phyloP scores from a whole-genome alignment of 2,888 invertebrate species.

The Ochlodes sylvanus region DNA sequence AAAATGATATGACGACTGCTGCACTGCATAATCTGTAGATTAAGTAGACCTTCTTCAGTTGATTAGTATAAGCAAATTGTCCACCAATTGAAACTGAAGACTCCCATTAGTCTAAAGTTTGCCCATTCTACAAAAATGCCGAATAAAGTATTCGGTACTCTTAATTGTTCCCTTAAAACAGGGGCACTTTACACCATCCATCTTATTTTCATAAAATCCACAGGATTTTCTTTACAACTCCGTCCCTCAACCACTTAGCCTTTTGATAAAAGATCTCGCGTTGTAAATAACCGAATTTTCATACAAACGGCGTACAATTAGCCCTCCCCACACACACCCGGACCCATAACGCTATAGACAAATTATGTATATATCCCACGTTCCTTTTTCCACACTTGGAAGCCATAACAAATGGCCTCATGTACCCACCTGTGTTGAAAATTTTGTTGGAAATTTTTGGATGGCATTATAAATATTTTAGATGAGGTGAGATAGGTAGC shows the following conservation, averaged over 20 bases:
- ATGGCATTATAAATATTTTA: conserved; percentile 47
- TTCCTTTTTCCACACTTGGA: conserved; percentile 49
- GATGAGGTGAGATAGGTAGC: conserved; percentile 33
- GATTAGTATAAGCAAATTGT: too few relatives aligned
- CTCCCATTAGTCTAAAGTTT: neutral
- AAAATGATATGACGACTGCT: too few relatives aligned
- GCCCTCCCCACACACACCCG: conserved; percentile 44
- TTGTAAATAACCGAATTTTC: conserved; percentile 49
- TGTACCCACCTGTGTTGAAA: conserved; percentile 51
- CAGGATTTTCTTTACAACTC: conserved; percentile 12
- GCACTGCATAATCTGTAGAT: too few relatives aligned
- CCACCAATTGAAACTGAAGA: neutral
- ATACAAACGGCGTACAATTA: conserved; percentile 51
- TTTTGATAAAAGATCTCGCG: conserved; percentile 47
- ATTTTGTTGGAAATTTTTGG: conserved; percentile 44
- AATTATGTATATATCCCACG: conserved; percentile 45
- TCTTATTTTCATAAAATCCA: conserved; percentile 24
- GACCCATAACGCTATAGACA: conserved; percentile 41
- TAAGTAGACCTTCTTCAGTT: too few relatives aligned
- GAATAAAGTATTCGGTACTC: too few relatives aligned
- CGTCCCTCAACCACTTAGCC: conserved; percentile 33
- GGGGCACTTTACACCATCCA: conserved; percentile 4
- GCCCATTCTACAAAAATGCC: neutral
- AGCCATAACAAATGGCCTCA: conserved; percentile 52
- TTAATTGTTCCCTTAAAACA: conserved; percentile 3